phyloP scores from a whole-genome alignment of 2,113 vertebrate species.

The Dascyllus trimaculatus region DNA sequence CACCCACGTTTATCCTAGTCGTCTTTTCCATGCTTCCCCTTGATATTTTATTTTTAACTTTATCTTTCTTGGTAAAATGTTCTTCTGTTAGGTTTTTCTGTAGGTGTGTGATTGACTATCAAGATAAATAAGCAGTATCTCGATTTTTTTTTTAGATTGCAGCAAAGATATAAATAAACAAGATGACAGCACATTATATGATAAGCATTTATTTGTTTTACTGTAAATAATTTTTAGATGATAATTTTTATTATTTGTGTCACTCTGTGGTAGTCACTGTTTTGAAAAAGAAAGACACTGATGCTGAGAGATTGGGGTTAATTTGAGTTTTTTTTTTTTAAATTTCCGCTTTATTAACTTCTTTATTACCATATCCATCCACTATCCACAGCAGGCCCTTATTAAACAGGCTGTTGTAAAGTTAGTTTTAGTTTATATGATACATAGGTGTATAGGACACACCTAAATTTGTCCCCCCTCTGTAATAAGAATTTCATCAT shows the following conservation, averaged over 20 bases:
- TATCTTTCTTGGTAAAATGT: background rate
- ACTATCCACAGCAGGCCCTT: conserved; percentile 29
- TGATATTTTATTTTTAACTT: background rate
- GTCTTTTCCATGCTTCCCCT: background rate
- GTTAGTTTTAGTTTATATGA: conserved; percentile 58
- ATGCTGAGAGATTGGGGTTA: background rate
- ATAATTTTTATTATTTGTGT: background rate
- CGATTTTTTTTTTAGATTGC: background rate
- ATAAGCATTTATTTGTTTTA: conserved; percentile 21
- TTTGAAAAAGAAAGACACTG: too few species aligned
- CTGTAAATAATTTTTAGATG: background rate
- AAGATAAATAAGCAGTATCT: conserved; percentile 6
- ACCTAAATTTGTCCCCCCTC: background rate
- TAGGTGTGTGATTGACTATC: background rate
- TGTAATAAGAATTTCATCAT: conserved; percentile 11
- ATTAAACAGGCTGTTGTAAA: conserved; percentile 43
- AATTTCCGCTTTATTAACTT: conserved; percentile 18
- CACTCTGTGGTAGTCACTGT: background rate
- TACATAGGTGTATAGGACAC: conserved; percentile 22
- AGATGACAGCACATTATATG: conserved; percentile 16
- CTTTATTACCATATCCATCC: conserved; percentile 35
- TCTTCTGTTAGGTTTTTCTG: too few species aligned
- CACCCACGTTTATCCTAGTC: background rate
- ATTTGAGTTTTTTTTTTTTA: conserved; percentile 32
- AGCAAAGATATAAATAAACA: background rate